Evolutionary conservation across 2,797 vertebrate genomes (phyloP), one percentile per base, ranked within the genome.

Genomic region (Tokudaia muenninki): DNA sequence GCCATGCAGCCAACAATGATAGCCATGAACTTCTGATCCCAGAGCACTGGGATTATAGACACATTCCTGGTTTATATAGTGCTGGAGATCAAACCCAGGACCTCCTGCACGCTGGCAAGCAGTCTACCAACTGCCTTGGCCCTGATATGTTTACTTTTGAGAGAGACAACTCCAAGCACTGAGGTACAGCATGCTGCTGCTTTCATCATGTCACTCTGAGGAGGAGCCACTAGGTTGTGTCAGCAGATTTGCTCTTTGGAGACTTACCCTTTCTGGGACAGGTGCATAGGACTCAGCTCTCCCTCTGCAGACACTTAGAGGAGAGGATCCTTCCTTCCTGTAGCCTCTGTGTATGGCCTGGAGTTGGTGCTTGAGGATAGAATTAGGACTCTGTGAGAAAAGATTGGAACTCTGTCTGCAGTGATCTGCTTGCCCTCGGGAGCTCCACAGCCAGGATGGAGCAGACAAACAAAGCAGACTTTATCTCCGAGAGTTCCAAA

Each of bases 181-280:
- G 37, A 26, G 24, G 37, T 70, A 6, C 44, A 14, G 5, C 14
- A 26, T 19, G 13, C 6, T 9, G 3, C 17, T 67, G 77, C 88
- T 90, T 91, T 97, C 61, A 93, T 87, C 41, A 57, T 26, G 11
- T 67, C 90, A 57, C 11, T 80, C 91, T 6, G 37, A 70, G 79
- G 82, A 95, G 31, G 50, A 31, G 29, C 80, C 57, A 63, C 7
- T 26, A 70, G 89, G 21, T 34, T 87, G 2, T 81, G 24, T 52
- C 57, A 47, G 31, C 55, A 75, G 91, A 50, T 95, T 82, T 81
- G 65, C 19, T 92, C 41, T 92, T 94, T 1, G 0, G 22, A 29
- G 26, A 10, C 16, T 52, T 94, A 11, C 50, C 50, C 75, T 17
- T 87, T 78, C 90, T 88, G 88, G 63, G 50, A 78, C 74, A 78